Percentiles rank a stretch among this genome's conserved stretches.
These are phyloP conservation scores for Polydesmus complanatus DNA, from an alignment of 2,888 invertebrate genomes.

Conservation along the genomic window DNA sequence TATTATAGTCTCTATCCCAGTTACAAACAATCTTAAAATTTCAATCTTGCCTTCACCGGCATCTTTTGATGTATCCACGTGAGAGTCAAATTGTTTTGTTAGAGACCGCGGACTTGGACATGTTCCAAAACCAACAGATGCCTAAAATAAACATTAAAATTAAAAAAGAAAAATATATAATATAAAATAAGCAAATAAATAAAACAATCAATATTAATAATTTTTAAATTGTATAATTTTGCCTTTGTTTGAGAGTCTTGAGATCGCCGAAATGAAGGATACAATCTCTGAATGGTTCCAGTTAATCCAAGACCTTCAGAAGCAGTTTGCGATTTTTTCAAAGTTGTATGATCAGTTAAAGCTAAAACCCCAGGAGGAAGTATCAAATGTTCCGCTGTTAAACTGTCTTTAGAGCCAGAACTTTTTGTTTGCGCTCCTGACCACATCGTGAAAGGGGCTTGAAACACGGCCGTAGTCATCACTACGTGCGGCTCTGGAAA, in stretches of 20 bases:
- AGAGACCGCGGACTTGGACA: slow-evolving; percentile 12
- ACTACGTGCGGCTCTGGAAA: neutral
- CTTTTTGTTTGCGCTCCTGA: neutral
- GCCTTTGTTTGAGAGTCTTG: slow-evolving; percentile 2
- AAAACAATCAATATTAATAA: neutral
- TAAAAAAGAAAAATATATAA: neutral
- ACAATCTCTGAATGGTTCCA: neutral
- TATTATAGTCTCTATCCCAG: neutral
- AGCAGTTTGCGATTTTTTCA: neutral
- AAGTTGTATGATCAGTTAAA: neutral
- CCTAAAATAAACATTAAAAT: neutral
- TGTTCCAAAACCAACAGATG: neutral
- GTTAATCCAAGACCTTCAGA: neutral
- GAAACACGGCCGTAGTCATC: neutral
- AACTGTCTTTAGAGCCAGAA: neutral
- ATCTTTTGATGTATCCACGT: slow-evolving; percentile 12
- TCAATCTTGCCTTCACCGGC: slow-evolving; percentile 10
- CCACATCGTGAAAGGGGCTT: neutral
- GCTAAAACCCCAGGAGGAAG: neutral
- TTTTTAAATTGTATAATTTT: neutral
- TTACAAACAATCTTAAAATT: too few species aligned
- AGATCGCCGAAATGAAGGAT: neutral
- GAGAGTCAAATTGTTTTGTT: slow-evolving; percentile 13
- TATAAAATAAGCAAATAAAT: neutral
- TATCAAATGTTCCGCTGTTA: neutral